These are phyloP conservation scores for Amorpha juglandis DNA, from an alignment of 2,888 invertebrate species.

Conservation along the genomic window DNA sequence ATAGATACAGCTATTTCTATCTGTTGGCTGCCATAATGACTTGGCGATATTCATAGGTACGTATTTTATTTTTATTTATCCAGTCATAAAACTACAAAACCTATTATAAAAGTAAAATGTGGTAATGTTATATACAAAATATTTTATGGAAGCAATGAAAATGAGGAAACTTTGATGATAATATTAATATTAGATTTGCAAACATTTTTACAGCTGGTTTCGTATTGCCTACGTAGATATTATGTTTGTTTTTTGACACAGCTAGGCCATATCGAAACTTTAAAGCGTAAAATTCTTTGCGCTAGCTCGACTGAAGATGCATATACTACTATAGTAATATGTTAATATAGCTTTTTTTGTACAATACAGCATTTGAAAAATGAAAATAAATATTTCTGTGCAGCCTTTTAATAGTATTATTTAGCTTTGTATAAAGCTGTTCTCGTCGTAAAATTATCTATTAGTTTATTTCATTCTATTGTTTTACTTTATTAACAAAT, in stretches of 20 bases:
- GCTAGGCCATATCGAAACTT: neutral
- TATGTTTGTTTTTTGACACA: neutral
- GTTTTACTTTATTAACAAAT: no score
- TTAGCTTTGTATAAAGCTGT: no score
- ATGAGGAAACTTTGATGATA: neutral
- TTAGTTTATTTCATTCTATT: no score
- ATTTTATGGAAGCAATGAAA: neutral
- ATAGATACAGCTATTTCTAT: constrained; percentile 72
- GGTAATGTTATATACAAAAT: neutral
- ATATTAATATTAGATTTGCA: neutral
- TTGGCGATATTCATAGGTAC: constrained; percentile 66
- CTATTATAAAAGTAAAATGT: neutral
- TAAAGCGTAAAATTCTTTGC: no score
- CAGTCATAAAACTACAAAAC: neutral
- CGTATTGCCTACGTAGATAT: neutral
- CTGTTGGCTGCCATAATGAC: constrained; percentile 61
- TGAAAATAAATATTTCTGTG: no score
- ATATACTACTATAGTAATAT: no score
- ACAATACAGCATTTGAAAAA: no score
- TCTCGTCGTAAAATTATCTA: no score
- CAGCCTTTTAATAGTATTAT: no score
- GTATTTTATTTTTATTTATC: no score
- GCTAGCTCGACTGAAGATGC: no score
- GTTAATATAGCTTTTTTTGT: no score
- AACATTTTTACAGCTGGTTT: constrained; percentile 8